Evolutionary conservation across 1,140 invertebrate genomes (phyloP).

Genomic region (Drosophila auraria): DNA sequence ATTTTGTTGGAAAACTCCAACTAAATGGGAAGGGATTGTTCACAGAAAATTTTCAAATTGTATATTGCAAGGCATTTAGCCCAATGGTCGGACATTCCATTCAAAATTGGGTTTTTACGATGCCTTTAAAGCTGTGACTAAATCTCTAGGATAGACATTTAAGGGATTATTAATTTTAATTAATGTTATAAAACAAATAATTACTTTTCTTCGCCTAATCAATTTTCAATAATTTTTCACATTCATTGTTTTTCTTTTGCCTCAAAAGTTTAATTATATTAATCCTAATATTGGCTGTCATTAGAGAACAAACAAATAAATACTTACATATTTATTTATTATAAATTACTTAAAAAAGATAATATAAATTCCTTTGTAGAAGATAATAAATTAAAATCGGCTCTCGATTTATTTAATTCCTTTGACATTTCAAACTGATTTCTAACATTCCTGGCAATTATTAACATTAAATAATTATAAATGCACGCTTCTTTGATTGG

Average conservation of each 20-base stretch:
- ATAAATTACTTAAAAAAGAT: neutral
- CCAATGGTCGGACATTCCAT: neutral
- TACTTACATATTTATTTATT: too few species aligned
- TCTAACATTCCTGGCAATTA: neutral
- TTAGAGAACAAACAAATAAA: too few species aligned
- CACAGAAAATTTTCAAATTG: slow-evolving; percentile 5
- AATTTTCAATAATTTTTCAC: neutral
- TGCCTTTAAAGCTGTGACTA: neutral
- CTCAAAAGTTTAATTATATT: neutral
- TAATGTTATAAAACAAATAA: too few species aligned
- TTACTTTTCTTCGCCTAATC: neutral
- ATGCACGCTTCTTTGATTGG: slow-evolving; percentile 22
- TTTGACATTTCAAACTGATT: slow-evolving; percentile 1
- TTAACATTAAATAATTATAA: slow-evolving; percentile 23
- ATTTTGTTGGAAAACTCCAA: slow-evolving; percentile 24
- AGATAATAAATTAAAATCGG: neutral
- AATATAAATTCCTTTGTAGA: too few species aligned
- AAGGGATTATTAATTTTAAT: too few species aligned
- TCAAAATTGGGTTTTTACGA: neutral
- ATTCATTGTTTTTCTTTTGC: neutral
- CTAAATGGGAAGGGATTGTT: slow-evolving; percentile 12
- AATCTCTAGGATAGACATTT: neutral
- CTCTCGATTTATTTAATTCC: neutral
- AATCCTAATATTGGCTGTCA: too few species aligned
- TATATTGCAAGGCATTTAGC: neutral